Base-by-base conservation (phyloP, 2,888 invertebrate genomes). In the Drosophila niveifrons region DNA sequence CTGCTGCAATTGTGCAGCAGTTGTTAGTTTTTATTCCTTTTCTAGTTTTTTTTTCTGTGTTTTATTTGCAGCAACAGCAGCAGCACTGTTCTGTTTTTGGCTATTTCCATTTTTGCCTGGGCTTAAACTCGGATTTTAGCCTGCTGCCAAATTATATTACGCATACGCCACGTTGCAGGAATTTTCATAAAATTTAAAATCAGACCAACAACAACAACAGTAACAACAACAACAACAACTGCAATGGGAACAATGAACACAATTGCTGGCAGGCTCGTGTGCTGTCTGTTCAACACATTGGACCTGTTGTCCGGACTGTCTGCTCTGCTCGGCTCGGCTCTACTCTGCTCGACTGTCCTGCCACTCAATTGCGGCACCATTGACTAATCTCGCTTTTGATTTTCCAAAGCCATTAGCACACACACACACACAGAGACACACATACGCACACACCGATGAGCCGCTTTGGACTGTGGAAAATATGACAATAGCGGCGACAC, bases 351-450 rank as follows among this genome's bases (percentile, higher is more conserved):
- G 53, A 61, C 56, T 66, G 62, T 76, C 58, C 78, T 80, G 78
- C 70, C 75, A 81, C 68, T 83, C 80, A 80, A 75, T 78, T 77
- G 75, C 65, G 57, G 74, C 70, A 59, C 82, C 82, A 78, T 83
- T 83, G 78, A 83, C 80, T 80, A 78, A 81, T 80, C 81, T 80
- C 69, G 70, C 78, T 71, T 83, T 83, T 80, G 78, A 83, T 78
- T 80, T 80, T 72, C 65, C 71, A 78, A 70, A 78, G 73, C 78
- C 78, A 81, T 78, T 75, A 80, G 73, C 84, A 67, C 66, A 52
- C 18, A 63, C 59, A 59, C 17, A 56, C 41, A 56, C 11, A 63
- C 53, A 55, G 43, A 41, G 11, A 17, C 51, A 43, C 11, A 29
- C 39, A 44, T 41, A 34, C 43, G 46, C 11, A 29, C 28, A 64